Evolutionary conservation across 1,140 invertebrate species (phyloP), one percentile per base, ranked within the genome.

Genomic region (Gonioctena quinquepunctata): DNA sequence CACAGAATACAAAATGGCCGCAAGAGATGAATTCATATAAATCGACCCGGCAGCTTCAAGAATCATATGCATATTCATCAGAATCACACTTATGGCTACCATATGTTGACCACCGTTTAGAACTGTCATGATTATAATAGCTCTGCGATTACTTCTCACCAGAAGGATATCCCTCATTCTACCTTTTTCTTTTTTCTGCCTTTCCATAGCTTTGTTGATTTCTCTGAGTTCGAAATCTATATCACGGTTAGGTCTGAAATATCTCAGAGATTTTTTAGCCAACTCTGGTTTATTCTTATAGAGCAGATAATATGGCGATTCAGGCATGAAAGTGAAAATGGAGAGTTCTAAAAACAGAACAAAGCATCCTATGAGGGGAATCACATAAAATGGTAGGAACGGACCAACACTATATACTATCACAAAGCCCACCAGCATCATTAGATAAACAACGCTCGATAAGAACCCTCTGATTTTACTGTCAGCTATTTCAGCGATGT

Each of bases 71-170:
- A 87, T 80, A 71, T 88, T 88, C 71, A 88, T 88, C 71, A 88
- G 82, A n/a, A 89, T 83, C 3, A 85, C 87, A 73, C 87, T 82
- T 23, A 85, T 81, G 27, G 84, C 83, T 63, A 75, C 78, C 4
- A 84, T 78, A 69, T 86, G 85, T 71, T 89, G 87, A 63, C 88
- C 83, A 68, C 83, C 77, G 81, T 89, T 87, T 49, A 89, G 75
- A 0, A 80, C 80, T 22, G 88, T 56, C 70, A 79, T 71, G 4
- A 79, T 75, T 5, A 77, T 6, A 5, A 77, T 50, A 16, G 76
- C 78, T 68, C 74, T 77, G 18, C 76, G 28, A 52, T 79, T 79
- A 28, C 75, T 75, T 59, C 66, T 65, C 13, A 71, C 63, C 16
- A 76, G 23, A 19, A 79, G 33, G 7, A 79, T 49, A 26, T 79